Evolutionary conservation across 2,888 invertebrate species (phyloP), one percentile per base, ranked within the genome.

Genomic region (Papilio protenor): DNA sequence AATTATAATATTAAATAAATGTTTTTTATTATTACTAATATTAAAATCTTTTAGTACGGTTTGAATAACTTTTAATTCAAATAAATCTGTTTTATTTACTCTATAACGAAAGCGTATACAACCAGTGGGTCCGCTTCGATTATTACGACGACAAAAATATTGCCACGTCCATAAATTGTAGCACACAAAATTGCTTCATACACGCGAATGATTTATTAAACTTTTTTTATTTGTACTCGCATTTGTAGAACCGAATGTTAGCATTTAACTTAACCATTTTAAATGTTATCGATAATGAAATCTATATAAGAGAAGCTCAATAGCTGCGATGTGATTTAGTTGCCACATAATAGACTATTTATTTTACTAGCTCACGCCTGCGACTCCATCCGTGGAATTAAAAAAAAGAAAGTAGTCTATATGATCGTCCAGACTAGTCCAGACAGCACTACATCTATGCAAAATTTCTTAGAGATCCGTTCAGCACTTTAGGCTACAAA

Each of bases 131-230:
- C 71, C 61, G 71, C 45, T 75, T 78, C 71, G 75, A 78, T 74
- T 77, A 77, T 72, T 66, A 73, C 49, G 66, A 73, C 73, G 77
- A 77, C 77, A 77, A 77, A 77, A 77, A 77, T 77, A 77, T 77
- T 77, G 77, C 74, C 57, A 52, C 70, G 69, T 77, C 57, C 77
- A 77, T 77, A 77, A 77, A 77, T 77, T 74, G 69, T 59, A 74
- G 47, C 57, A 74, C 74, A 77, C 73, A 47, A 70, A 74, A 57
- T 74, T 70, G 77, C 77, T 74, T 74, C 69, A 77, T 74, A 74
- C 77, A 77, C 57, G 57, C 57, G 45, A 69, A 77, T 77, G 77
- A 77, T 77, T 77, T 77, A 77, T 77, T 74, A 61, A 70, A 59
- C 33, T 59, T 55, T 73, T 23, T 52, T 71, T 72, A 72, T 76